Base-by-base conservation (phyloP, 2,113 vertebrate species). In the Lethenteron reissneri region DNA sequence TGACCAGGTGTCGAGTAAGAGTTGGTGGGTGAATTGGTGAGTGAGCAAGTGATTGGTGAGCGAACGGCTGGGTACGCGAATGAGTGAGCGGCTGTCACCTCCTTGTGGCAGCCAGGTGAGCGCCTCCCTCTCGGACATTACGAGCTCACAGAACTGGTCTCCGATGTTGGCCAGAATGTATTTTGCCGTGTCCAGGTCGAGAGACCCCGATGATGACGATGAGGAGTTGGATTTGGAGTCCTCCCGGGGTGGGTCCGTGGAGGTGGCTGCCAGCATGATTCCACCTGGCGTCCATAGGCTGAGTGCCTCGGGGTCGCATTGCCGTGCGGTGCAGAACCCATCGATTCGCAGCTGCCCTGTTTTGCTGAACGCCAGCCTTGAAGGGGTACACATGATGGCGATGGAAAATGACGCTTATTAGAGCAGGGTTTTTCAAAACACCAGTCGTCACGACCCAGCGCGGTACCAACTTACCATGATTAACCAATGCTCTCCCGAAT, bases 111-210 rank as follows among this genome's bases (percentile, higher is more conserved):
- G 90, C 89, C 97, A 92, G 90, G 94, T 96, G 90, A 97, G 95
- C 70, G 94, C 94, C 74, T 96, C 94, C 76, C 97, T 99, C 78
- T 99, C 94, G 15, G 94, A 97, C 94, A 99, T 97, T 76, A 99
- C 94, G 8, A 99, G 82, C 79, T 95, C 91, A 76, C 94, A 99
- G 79, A 99, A 99, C 80, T 99, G 91, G 82, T 96, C 92, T 59
- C 92, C 92, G 75, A 97, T 92, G 13, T 99, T 99, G 76, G 94
- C 94, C 77, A 99, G 81, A 78, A 99, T 96, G 71, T 99, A 99
- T 80, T 99, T 99, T 71, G 91, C 96, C 69, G 92, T 99, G 78
- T 97, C 94, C 70, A 97, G 83, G 77, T 99, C 94, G 0, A 97
- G 89, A 56, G 89, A 88, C 74, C 90, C 90, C 76, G 88, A 86